A percentile compares a stretch with the other conserved stretches of the same genome.
These are phyloP conservation scores for Euphydryas editha DNA, from an alignment of 2,888 invertebrate species.

Conservation along the genomic window DNA sequence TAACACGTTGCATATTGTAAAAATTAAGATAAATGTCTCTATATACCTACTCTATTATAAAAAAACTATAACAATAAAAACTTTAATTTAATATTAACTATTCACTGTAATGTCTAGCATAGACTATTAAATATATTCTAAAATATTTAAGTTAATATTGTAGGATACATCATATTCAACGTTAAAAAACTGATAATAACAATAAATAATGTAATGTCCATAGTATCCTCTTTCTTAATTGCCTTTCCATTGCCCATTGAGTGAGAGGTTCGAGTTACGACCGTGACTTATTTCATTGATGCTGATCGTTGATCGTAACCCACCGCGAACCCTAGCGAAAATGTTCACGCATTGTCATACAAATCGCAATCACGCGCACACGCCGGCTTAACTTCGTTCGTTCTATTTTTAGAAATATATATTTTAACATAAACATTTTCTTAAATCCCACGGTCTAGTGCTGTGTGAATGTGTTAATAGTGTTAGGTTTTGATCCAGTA, in stretches of 20 bases:
- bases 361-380: constrained; percentile 45
- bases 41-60: too few species aligned
- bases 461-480: constrained; percentile 17
- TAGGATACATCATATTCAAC: too few species aligned
- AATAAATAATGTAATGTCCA: background rate
- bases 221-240: background rate
- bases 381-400: constrained; percentile 33
- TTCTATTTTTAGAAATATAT: constrained; percentile 33
- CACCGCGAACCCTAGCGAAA: constrained; percentile 64
- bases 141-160: too few species aligned
- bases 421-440: constrained; percentile 6
- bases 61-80: too few species aligned
- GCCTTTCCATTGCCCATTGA: constrained; percentile 43
- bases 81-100: too few species aligned
- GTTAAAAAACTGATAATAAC: too few species aligned
- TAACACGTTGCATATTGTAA: too few species aligned
- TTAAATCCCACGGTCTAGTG: constrained; percentile 1
- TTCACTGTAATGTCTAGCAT: too few species aligned
- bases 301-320: constrained; percentile 51
- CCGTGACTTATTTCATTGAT: constrained; percentile 72
- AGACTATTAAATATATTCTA: too few species aligned
- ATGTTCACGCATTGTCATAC: constrained; percentile 69
- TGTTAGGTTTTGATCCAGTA: background rate
- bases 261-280: constrained; percentile 65
- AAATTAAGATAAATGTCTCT: too few species aligned